These are phyloP conservation scores for Ceratosolen fusciceps DNA, from an alignment of 1,140 invertebrate genomes.

Conservation along the genomic window DNA sequence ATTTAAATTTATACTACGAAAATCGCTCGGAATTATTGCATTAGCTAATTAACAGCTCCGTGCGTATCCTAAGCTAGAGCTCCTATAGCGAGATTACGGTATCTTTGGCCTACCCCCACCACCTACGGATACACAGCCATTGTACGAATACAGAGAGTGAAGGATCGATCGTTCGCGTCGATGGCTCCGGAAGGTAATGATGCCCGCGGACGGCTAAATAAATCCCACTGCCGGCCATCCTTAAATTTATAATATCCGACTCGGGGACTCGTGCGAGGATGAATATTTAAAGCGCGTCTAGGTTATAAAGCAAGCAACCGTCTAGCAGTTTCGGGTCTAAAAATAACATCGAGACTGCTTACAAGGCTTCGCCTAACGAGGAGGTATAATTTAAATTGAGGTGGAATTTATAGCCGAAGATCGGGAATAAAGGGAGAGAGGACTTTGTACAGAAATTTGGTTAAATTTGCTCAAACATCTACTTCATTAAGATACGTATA, in stretches of 20 bases:
- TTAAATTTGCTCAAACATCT: conserved; percentile 24
- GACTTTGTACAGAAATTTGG: conserved; percentile 25
- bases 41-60: conserved; percentile 9
- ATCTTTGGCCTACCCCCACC: too few species aligned
- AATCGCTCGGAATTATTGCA: conserved; percentile 15
- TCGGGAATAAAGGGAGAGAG: not conserved
- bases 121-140: too few species aligned
- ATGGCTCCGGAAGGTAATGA: too few species aligned
- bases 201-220: too few species aligned
- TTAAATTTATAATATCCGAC: not conserved
- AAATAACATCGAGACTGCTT: conserved; percentile 16
- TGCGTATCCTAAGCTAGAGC: not conserved
- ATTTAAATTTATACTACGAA: conserved; percentile 20
- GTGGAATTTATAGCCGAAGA: conserved; percentile 7
- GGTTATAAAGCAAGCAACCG: not conserved
- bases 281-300: not conserved
- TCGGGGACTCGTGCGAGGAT: not conserved
- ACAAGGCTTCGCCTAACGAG: not conserved
- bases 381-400: conserved; percentile 7
- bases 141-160: too few species aligned
- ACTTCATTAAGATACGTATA: conserved; percentile 26
- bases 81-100: too few species aligned
- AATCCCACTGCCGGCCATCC: not conserved
- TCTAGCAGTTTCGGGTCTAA: too few species aligned
- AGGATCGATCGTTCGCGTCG: too few species aligned